phyloP scores from a whole-genome alignment of 2,888 invertebrate species.

The Caenorhabditis sp. region DNA sequence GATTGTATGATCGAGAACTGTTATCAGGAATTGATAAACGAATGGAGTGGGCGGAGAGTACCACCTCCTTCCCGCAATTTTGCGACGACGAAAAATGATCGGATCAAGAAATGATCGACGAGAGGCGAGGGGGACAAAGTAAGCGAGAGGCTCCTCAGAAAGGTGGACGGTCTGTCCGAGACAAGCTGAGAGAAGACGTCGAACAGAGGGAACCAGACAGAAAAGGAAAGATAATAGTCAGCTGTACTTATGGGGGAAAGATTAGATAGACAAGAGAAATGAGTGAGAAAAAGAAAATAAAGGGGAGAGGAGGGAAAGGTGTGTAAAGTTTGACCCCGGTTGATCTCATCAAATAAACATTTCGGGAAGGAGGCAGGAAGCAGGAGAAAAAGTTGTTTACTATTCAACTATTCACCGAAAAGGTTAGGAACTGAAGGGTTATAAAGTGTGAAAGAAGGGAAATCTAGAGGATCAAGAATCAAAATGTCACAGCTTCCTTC shows the following conservation, averaged over 20 bases:
- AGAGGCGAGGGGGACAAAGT: slow-evolving; percentile 14
- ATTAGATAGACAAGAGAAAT: background rate
- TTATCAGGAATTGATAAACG: slow-evolving; percentile 32
- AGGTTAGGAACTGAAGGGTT: no score
- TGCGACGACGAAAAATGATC: slow-evolving; percentile 29
- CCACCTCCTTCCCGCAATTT: slow-evolving; percentile 5
- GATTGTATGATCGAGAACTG: slow-evolving; percentile 9
- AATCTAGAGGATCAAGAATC: background rate
- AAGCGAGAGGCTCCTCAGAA: background rate
- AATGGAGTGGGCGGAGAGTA: slow-evolving; percentile 25
- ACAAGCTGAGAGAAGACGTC: background rate
- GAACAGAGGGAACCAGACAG: slow-evolving; percentile 3
- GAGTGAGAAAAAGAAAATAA: no score
- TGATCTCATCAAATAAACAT: slow-evolving; percentile 1
- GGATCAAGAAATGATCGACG: slow-evolving; percentile 11
- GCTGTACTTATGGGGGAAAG: slow-evolving; percentile 10
- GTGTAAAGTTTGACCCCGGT: slow-evolving; percentile 1
- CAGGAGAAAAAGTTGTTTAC: background rate
- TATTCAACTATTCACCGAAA: background rate
- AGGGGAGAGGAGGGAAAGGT: background rate
- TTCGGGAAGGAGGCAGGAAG: background rate
- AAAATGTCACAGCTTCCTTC: background rate
- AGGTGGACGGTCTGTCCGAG: slow-evolving; percentile 2
- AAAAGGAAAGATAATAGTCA: slow-evolving; percentile 1
- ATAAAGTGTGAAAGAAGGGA: background rate